These are phyloP conservation scores for Trilocha varians DNA, from an alignment of 2,888 invertebrate species.

Conservation along the genomic window DNA sequence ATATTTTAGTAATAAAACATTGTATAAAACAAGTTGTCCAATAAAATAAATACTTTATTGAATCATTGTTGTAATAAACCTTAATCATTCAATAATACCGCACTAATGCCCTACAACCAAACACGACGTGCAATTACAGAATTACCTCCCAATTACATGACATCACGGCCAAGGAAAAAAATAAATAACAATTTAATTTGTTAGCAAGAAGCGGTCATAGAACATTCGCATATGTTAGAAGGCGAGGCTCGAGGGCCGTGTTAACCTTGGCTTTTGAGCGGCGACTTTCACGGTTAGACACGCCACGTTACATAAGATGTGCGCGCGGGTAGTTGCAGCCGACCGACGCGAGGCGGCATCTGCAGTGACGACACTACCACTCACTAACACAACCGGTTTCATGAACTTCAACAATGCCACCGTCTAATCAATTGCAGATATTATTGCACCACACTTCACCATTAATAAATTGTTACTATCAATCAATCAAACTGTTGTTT, in stretches of 20 bases:
- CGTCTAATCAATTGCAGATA: conserved; percentile 1
- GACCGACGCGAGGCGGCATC: conserved; percentile 40
- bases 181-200: conserved; percentile 42
- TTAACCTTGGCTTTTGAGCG: conserved; percentile 72
- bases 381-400: conserved; percentile 54
- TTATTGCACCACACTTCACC: not conserved
- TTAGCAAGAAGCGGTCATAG: conserved; percentile 44
- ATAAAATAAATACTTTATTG: too few species aligned
- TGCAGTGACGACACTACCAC: conserved; percentile 58
- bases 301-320: conserved; percentile 63
- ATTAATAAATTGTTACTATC: not conserved
- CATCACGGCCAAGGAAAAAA: conserved; percentile 51
- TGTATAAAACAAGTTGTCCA: too few species aligned
- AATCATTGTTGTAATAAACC: not conserved
- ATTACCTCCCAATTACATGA: conserved; percentile 46
- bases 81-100: not conserved
- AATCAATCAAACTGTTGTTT: not conserved
- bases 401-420: conserved; percentile 22
- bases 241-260: conserved; percentile 55
- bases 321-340: conserved; percentile 20
- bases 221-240: conserved; percentile 56
- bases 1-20: too few species aligned
- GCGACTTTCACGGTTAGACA: conserved; percentile 73
- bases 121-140: conserved; percentile 23
- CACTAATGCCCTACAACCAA: conserved; percentile 11